Evolutionary conservation across 1,140 invertebrate genomes (phyloP), one percentile per base, ranked within the genome.

Genomic region (Armadillidium nasatum): DNA sequence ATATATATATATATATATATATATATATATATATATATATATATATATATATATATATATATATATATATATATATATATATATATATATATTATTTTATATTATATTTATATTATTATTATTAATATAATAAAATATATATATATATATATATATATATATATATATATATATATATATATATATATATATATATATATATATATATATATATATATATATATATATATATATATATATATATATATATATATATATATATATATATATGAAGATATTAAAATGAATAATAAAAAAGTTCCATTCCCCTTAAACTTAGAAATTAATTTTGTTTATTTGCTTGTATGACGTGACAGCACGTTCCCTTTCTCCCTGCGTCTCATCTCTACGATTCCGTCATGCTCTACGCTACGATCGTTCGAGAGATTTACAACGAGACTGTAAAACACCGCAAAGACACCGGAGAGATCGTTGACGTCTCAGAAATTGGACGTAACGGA

Each of bases 321-420:
- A 33, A 33, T 33, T 33, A 6, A 33, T 33, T 1, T 33, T 33
- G 6, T 3, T 33, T 6, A 6, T 33, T 33, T 33, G 2, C 33
- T 33, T 33, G 33, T 6, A 33, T 33, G 33, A 33, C 33, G 33
- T 7, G 43, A 45, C 73, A 75, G 73, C 73, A 75, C 60, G 54
- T 75, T 44, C 73, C 73, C 43, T 75, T 68, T 54, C 66, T 75
- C 46, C 68, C 73, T 0, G 54, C 68, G 33, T 75, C 73, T 23
- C 67, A 75, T 54, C 66, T 75, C 22, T 75, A 75, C 73, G 73
- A 75, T 33, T 46, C 73, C 21, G 73, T 75, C 21, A 67, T 75
- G 33, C 73, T 68, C 45, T 75, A 75, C 60, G 73, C 73, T 0
- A 19, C 23, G 0, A 60, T 54, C 15, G 73, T 75, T 21, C 50